Evolutionary conservation across 1,140 invertebrate species (phyloP).

Genomic region (Nasonia giraulti): DNA sequence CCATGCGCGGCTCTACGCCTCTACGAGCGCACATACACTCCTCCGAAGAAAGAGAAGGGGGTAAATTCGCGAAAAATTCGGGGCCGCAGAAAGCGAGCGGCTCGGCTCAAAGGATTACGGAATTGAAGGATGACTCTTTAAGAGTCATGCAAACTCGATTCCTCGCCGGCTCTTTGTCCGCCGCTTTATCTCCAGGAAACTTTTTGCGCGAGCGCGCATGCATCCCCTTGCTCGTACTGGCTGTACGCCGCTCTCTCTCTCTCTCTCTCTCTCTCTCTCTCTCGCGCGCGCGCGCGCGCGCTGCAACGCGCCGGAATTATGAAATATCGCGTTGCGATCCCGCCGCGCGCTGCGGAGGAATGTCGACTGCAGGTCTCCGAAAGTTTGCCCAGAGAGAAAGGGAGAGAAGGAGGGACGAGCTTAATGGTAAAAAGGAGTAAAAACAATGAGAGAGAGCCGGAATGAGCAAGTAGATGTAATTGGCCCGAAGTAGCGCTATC

Average conservation of each 20-base stretch:
- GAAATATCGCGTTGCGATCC: background rate
- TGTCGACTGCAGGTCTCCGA: no score
- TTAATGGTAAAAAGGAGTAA: conserved; percentile 43
- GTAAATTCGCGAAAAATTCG: background rate
- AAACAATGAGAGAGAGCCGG: conserved; percentile 49
- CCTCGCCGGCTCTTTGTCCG: conserved; percentile 13
- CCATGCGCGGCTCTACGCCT: no score
- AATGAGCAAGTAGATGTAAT: conserved; percentile 70
- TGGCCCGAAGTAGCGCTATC: conserved; percentile 67
- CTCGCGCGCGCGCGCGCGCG: no score
- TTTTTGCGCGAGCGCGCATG: background rate
- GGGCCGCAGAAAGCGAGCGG: background rate
- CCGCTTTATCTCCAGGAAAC: conserved; percentile 4
- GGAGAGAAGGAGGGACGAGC: background rate
- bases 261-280: no score
- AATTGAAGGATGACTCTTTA: conserved; percentile 54
- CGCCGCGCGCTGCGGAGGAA: no score
- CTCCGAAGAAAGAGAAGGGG: no score
- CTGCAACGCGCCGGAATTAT: no score
- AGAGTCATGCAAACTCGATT: conserved; percentile 65
- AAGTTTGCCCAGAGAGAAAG: no score
- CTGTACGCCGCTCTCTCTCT: no score
- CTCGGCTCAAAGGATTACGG: conserved; percentile 59
- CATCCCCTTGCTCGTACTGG: no score
- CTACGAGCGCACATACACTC: no score